These are phyloP conservation scores for Gephyroberyx darwinii DNA, from an alignment of 2,797 vertebrate species.

Conservation along the genomic window DNA sequence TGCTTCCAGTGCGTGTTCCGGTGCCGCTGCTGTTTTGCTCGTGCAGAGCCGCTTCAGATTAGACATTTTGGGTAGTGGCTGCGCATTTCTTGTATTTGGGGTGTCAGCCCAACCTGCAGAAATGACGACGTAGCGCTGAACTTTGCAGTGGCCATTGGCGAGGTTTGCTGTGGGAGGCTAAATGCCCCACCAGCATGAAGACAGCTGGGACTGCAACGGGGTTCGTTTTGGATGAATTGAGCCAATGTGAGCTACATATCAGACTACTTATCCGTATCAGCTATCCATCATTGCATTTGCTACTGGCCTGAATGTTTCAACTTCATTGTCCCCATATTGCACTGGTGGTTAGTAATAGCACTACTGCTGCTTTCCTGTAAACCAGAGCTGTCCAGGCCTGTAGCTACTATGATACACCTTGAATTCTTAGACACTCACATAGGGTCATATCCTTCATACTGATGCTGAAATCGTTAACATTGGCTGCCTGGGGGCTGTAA, in stretches of 20 bases:
- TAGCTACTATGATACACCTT: constrained; percentile 18
- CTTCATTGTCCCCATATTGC: constrained; percentile 16
- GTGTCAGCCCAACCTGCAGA: constrained; percentile 56
- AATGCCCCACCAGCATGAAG: constrained; percentile 15
- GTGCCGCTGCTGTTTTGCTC: constrained; percentile 19
- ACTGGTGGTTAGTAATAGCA: constrained; percentile 26
- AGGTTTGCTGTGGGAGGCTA: constrained; percentile 32
- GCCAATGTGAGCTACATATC: background rate
- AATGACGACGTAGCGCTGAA: constrained; percentile 57
- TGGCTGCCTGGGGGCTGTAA: background rate
- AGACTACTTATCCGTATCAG: constrained; percentile 2
- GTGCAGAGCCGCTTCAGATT: constrained; percentile 50
- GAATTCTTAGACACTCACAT: constrained; percentile 15
- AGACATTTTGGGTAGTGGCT: constrained; percentile 70
- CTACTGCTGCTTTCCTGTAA: constrained; percentile 19
- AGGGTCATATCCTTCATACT: background rate
- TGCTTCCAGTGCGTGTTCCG: constrained; percentile 20
- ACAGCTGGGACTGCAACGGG: background rate
- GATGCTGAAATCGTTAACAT: background rate
- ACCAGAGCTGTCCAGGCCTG: constrained; percentile 23
- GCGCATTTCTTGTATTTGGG: constrained; percentile 70
- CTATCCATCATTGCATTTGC: constrained; percentile 40
- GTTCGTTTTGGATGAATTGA: background rate
- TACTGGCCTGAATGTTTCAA: constrained; percentile 40
- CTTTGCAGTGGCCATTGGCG: constrained; percentile 35